phyloP scores from a whole-genome alignment of 2,797 vertebrate genomes.

The Rhyacichthys aspro region DNA sequence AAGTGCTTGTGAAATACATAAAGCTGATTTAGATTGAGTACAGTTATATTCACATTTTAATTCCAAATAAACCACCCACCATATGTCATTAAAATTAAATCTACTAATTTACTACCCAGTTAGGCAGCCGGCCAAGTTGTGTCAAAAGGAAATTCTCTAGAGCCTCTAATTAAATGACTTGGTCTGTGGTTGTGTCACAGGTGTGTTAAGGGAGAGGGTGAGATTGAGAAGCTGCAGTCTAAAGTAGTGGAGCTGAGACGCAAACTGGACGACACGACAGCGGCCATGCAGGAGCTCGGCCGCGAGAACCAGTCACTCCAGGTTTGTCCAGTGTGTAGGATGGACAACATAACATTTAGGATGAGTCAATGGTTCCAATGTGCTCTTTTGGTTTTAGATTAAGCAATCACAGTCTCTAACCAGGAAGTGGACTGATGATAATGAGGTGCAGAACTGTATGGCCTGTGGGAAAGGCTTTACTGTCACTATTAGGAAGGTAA shows the following conservation, averaged over 20 bases:
- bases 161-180: background rate
- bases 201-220: conserved; percentile 95
- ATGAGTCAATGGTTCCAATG: background rate
- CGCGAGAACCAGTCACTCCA: conserved; percentile 97
- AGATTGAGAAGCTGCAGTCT: conserved; percentile 95
- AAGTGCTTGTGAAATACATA: too few relatives aligned
- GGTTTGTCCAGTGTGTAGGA: conserved; percentile 67
- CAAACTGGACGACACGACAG: conserved; percentile 95
- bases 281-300: conserved; percentile 97
- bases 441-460: conserved; percentile 98
- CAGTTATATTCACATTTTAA: background rate
- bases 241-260: conserved; percentile 92
- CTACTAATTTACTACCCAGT: background rate
- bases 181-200: conserved; percentile 64
- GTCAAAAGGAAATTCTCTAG: background rate
- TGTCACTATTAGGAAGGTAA: conserved; percentile 93
- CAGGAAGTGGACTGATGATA: conserved; percentile 97
- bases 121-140: background rate
- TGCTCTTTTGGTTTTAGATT: conserved; percentile 80
- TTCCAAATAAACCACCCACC: background rate
- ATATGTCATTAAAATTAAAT: background rate
- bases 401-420: conserved; percentile 94
- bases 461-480: conserved; percentile 94
- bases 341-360: background rate
- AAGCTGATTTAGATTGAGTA: too few relatives aligned